A percentile compares a stretch with the other conserved stretches of the same genome.
These are phyloP conservation scores for Gulo gulo DNA, from an alignment of 2,113 vertebrate species.

Conservation along the genomic window DNA sequence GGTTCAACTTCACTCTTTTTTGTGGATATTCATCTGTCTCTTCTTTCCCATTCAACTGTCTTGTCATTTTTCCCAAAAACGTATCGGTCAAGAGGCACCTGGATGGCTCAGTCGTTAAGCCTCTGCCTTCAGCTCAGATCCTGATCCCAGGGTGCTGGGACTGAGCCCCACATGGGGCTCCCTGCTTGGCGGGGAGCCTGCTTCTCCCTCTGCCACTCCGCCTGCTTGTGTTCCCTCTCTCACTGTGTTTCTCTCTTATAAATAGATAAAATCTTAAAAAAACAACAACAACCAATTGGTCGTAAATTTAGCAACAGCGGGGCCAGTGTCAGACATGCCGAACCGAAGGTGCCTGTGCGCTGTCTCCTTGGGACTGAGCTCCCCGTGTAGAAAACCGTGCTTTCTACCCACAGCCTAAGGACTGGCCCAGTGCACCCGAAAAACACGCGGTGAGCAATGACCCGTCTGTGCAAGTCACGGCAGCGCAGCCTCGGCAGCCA, in stretches of 20 bases:
- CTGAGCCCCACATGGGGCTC: too few relatives aligned
- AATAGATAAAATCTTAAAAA: too few relatives aligned
- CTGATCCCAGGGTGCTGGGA: too few relatives aligned
- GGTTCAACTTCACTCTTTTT: not conserved
- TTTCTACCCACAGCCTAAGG: not conserved
- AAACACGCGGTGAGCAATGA: not conserved
- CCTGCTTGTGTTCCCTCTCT: too few relatives aligned
- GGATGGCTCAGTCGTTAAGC: too few relatives aligned
- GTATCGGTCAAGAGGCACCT: not conserved
- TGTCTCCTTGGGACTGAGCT: not conserved
- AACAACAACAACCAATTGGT: not conserved
- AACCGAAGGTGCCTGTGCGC: not conserved
- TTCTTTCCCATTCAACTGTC: not conserved
- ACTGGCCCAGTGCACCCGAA: not conserved
- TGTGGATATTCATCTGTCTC: not conserved
- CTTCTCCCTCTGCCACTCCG: too few relatives aligned
- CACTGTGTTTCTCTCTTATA: too few relatives aligned
- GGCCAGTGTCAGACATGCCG: not conserved
- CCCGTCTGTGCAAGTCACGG: not conserved
- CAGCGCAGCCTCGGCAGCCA: rapidly evolving
- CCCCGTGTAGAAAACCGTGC: not conserved
- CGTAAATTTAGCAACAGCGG: not conserved
- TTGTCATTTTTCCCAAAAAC: not conserved
- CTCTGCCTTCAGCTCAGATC: too few relatives aligned
- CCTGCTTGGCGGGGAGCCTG: too few relatives aligned